Conservation (phyloP, 1,140 invertebrate genomes). For the Brachionus angularis region DNA sequence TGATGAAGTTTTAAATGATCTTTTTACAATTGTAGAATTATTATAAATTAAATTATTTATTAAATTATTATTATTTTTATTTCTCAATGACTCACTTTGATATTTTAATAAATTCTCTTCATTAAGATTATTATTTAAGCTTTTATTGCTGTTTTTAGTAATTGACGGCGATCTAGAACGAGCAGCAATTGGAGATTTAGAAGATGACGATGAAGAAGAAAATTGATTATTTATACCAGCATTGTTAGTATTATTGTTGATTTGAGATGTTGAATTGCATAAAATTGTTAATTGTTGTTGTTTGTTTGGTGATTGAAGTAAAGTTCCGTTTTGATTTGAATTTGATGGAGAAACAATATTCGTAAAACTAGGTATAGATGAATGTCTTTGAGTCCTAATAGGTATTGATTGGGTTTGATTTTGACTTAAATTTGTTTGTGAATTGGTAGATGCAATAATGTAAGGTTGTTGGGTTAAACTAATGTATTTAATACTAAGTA, state of each 20-base stretch:
- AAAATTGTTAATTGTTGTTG: conserved; percentile 5
- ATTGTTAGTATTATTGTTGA: too few relatives aligned
- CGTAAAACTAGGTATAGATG: too few relatives aligned
- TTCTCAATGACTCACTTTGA: conserved; percentile 41
- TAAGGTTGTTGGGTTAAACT: background rate
- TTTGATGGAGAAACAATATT: too few relatives aligned
- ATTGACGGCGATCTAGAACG: conserved; percentile 8
- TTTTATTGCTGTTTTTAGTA: background rate
- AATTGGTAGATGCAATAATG: background rate
- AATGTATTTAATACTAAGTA: background rate
- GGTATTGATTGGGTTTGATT: background rate
- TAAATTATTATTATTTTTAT: conserved; percentile 31
- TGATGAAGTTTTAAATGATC: conserved; percentile 38
- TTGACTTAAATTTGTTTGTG: background rate
- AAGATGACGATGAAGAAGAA: conserved; percentile 29
- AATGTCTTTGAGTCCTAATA: conserved; percentile 15
- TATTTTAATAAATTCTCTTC: conserved; percentile 6
- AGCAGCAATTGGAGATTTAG: background rate
- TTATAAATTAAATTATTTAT: conserved; percentile 14
- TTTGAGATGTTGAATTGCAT: background rate
- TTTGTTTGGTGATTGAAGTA: conserved; percentile 8
- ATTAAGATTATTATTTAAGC: too few relatives aligned
- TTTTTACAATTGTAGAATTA: conserved; percentile 39
- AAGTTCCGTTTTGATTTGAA: too few relatives aligned
- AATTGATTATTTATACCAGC: conserved; percentile 31